Evolutionary conservation across 2,888 invertebrate genomes (phyloP).

Genomic region (Melinopterus prodromus): DNA sequence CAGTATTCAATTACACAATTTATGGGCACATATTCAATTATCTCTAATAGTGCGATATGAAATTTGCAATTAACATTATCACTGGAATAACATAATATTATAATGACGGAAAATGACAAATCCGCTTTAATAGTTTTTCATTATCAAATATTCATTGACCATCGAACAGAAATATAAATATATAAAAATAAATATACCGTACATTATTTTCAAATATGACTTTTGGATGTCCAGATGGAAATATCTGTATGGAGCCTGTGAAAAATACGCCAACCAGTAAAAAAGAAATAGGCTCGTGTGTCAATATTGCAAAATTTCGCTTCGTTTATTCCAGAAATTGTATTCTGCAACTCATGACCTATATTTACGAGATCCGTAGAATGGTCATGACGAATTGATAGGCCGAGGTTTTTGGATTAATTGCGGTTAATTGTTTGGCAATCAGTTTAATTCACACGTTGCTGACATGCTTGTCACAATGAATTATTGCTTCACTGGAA

Average conservation of each 20-base stretch:
- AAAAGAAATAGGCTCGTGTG: neutral
- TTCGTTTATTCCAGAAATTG: neutral
- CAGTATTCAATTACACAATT: neutral
- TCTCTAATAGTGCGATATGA: neutral
- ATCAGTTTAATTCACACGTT: neutral
- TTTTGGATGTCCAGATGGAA: too few species aligned
- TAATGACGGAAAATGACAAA: neutral
- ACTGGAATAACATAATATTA: neutral
- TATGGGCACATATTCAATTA: neutral
- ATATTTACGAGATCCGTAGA: neutral
- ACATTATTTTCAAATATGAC: neutral
- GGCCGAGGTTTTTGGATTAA: neutral
- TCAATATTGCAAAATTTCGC: neutral
- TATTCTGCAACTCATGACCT: neutral
- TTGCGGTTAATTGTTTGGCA: neutral
- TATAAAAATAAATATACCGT: neutral
- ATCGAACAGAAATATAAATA: neutral
- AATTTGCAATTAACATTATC: slow-evolving; percentile 4
- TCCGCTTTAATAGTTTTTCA: neutral
- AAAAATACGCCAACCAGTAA: neutral
- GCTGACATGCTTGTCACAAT: neutral
- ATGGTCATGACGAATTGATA: neutral
- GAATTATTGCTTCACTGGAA: neutral
- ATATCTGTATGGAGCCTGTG: too few species aligned
- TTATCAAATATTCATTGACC: neutral